These are phyloP conservation scores for Hyposmocoma kahamanoa DNA, from an alignment of 1,140 invertebrate genomes.

Conservation along the genomic window DNA sequence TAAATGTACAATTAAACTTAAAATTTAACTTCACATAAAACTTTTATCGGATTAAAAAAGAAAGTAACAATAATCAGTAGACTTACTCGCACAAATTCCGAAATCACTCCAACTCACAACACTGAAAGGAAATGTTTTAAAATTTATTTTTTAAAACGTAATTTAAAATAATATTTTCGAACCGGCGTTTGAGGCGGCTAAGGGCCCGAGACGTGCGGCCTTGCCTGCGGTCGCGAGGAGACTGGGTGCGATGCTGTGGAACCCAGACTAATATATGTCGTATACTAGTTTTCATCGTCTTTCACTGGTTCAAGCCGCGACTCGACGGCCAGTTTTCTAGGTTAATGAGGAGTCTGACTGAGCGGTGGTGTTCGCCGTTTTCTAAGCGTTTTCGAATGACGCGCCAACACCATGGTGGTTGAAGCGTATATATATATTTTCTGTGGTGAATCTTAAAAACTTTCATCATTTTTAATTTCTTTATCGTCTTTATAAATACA, in stretches of 20 bases:
- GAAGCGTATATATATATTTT: too few species aligned
- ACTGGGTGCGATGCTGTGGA: slow-evolving; percentile 37
- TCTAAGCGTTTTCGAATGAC: slow-evolving; percentile 65
- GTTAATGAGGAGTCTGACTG: slow-evolving; percentile 60
- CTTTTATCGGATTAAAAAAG: neutral
- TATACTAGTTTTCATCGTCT: slow-evolving; percentile 64
- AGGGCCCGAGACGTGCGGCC: slow-evolving; percentile 27
- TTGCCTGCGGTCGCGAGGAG: slow-evolving; percentile 25
- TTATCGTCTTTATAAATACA: too few species aligned
- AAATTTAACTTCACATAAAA: neutral
- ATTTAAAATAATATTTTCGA: neutral
- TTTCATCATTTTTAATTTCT: too few species aligned
- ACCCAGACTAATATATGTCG: slow-evolving; percentile 56
- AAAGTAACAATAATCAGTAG: slow-evolving; percentile 9
- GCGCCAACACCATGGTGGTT: slow-evolving; percentile 15
- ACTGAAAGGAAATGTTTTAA: slow-evolving; percentile 22
- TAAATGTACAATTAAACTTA: slow-evolving; percentile 13
- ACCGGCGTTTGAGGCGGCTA: neutral
- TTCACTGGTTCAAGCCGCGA: slow-evolving; percentile 46
- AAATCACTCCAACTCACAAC: slow-evolving; percentile 19
- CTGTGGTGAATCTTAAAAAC: too few species aligned
- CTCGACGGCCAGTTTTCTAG: slow-evolving; percentile 53
- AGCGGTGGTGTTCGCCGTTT: slow-evolving; percentile 38
- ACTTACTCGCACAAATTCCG: slow-evolving; percentile 33
- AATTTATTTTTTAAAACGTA: slow-evolving; percentile 19